Base-by-base conservation (phyloP, 2,888 invertebrate genomes). In the Himalopsyche anomala region DNA sequence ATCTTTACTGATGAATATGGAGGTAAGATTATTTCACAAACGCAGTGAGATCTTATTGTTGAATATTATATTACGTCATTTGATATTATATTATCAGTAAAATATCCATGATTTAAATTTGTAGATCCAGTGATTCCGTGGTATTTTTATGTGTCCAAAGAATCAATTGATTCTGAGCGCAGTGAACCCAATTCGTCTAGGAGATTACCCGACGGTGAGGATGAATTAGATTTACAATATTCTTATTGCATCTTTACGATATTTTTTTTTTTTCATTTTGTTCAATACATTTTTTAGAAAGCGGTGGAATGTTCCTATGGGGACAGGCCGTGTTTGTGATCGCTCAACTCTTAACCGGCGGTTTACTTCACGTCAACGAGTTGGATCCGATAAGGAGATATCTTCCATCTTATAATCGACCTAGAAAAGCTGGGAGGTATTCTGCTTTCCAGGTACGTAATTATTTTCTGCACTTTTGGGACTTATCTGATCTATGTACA, bases 271-370 rank as follows among this genome's bases (percentile, higher is more conserved):
- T 40, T 80, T 15, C 5, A 51, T 15, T 15, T 15, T 51, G 3
- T 15, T 51, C 15, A 15, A 51, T 15, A 15, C 2, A 51, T 69
- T 89, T 91, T 62, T 88, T 89, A 91, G 93, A 93, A 87, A 94
- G 94, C 80, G 92, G 93, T 38, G 95, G 96, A 0, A 91, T 97
- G 86, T 98, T 96, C 92, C 94, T 99, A 62, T 99, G 99, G 99
- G 98, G 98, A 89, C 99, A 99, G 93, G 96, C 99, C 0, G 94
- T 99, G 93, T 99, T 98, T 92, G 95, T 99, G 87, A 96, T 99
- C 89, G 96, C 98, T 0, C 98, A 99, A 91, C 93, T 99, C 82
- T 92, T 99, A 87, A 98, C 98, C 2, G 97, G 96, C 45, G 97
- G 97, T 0, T 92, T 99, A 87, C 93, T 99, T 84, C 97, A 98